Evolutionary conservation across 37 sponge, comb jelly and placozoan genomes (phyloP), one percentile per base, ranked within the genome.

Genomic region (Spongilla lacustris): DNA sequence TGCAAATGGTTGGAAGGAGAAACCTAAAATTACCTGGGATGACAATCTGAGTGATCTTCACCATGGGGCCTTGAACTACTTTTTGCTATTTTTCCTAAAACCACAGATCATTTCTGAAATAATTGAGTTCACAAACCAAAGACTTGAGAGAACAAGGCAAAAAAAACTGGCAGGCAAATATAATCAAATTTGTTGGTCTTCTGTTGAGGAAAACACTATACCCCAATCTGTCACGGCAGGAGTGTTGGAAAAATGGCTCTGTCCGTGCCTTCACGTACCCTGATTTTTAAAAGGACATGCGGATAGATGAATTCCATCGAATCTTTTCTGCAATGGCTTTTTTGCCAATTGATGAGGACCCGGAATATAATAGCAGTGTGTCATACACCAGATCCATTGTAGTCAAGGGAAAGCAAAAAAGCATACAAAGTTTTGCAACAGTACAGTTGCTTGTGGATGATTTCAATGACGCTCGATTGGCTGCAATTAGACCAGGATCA

Each of bases 21-120:
- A 58, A 58, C 58, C 58, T 58, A 58, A 58, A 58, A 58, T 58
- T 17, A 58, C 58, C 58, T 58, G 58, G 58, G 58, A 58, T 58
- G 58, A 58, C 58, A 58, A 58, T 58, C 21, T 58, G 58, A 58
- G 58, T 17, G 41, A 41, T 41, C 41, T 41, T 41, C 41, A 41
- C 41, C 41, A 41, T 41, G 41, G 41, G 41, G 41, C 41, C 41
- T 41, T 41, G 41, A 58, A 19, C 19, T 14, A 58, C 58, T 58
- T 58, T 58, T 58, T 58, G 58, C 58, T 58, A 58, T 58, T 58
- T 58, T 58, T 58, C 58, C 58, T 58, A 58, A 58, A 58, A 58
- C 58, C 58, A 58, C 58, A 58, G 12, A 58, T 19, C 21, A 58
- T 58, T 58, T 58, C 58, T 58, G 58, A 58, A 58, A 58, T 58